Evolutionary conservation across 2,888 invertebrate species (phyloP).

Genomic region (Cheiracanthium punctorium): DNA sequence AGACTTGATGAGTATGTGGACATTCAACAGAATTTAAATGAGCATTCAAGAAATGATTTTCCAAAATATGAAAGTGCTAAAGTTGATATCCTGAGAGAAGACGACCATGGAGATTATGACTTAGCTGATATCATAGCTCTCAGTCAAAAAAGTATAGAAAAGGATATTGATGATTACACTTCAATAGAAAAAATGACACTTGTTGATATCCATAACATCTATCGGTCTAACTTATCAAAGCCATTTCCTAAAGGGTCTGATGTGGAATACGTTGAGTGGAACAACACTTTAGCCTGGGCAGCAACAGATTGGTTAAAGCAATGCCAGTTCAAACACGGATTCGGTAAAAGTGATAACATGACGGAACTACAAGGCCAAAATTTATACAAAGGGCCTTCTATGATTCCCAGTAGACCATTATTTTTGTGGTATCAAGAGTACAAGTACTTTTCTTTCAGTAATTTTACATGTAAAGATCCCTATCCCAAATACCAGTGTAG

Average conservation of each 20-base stretch:
- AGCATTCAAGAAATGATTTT: too few species aligned
- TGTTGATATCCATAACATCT: slow-evolving; percentile 24
- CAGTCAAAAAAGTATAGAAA: not conserved
- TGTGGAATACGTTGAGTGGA: slow-evolving; percentile 20
- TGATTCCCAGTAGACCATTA: not conserved
- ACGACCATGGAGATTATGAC: slow-evolving; percentile 36
- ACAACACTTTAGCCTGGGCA: slow-evolving; percentile 10
- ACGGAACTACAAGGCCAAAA: not conserved
- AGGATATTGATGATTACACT: not conserved
- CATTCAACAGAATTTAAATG: too few species aligned
- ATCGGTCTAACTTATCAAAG: slow-evolving; percentile 5
- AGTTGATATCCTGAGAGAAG: not conserved
- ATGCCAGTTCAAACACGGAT: slow-evolving; percentile 14
- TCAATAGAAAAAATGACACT: not conserved
- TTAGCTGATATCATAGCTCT: slow-evolving; percentile 15
- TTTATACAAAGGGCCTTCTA: slow-evolving; percentile 2
- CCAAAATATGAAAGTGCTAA: too few species aligned
- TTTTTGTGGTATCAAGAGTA: slow-evolving; percentile 9
- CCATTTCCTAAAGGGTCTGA: slow-evolving; percentile 3
- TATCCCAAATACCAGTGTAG: not conserved
- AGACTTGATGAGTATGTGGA: too few species aligned
- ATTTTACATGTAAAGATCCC: not conserved
- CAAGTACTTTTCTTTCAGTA: not conserved
- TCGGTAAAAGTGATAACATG: not conserved
- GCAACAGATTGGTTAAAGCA: not conserved